Conservation (phyloP, 2,888 invertebrate genomes). For the Sesia bembeciformis region DNA sequence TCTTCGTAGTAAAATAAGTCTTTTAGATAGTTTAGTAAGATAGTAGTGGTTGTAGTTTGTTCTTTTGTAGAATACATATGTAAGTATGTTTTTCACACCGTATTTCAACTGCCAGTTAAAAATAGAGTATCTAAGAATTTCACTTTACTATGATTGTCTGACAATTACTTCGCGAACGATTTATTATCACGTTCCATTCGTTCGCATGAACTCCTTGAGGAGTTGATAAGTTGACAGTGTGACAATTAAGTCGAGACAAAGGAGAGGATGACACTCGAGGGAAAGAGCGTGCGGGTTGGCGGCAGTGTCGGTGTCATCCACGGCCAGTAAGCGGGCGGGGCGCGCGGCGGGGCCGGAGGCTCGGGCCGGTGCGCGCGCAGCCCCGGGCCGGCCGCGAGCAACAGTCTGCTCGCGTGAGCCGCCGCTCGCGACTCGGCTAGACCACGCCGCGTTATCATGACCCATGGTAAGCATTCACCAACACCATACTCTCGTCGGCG, state of each 20-base stretch:
- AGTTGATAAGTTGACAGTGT: slow-evolving; percentile 24
- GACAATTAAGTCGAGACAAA: slow-evolving; percentile 50
- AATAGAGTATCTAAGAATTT: no score
- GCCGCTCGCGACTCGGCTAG: slow-evolving; percentile 40
- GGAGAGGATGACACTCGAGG: slow-evolving; percentile 35
- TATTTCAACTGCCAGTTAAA: no score
- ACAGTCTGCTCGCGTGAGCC: slow-evolving; percentile 70
- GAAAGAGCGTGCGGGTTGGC: background rate
- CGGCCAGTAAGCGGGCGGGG: slow-evolving; percentile 1
- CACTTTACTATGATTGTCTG: no score
- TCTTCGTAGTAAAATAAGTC: no score
- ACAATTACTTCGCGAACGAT: background rate
- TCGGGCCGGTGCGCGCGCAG: slow-evolving; percentile 49
- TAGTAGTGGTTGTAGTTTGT: no score
- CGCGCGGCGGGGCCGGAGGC: slow-evolving; percentile 22
- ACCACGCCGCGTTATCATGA: slow-evolving; percentile 49
- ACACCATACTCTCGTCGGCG: slow-evolving; percentile 16
- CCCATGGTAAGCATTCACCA: slow-evolving; percentile 55
- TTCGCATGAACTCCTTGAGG: slow-evolving; percentile 1
- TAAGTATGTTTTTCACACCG: no score
- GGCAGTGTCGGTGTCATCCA: background rate
- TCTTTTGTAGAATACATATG: no score
- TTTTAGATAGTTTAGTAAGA: no score
- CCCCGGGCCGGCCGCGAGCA: slow-evolving; percentile 56
- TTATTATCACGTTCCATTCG: background rate